Percentiles rank a stretch among this genome's conserved stretches.
Evolutionary conservation across 2,888 invertebrate species (phyloP).

Genomic region (Sthenelais limicola): DNA sequence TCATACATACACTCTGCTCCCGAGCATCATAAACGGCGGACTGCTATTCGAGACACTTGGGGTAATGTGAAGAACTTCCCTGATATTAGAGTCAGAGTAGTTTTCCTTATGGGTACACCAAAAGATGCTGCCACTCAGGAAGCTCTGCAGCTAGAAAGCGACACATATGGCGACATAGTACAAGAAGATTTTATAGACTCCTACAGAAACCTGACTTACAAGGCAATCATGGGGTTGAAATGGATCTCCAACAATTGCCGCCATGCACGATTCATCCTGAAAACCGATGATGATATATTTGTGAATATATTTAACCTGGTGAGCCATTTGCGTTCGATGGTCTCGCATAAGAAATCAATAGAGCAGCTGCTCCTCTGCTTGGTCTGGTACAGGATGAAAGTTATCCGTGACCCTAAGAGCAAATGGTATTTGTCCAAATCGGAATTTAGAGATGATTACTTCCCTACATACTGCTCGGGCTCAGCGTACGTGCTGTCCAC

Average conservation of each 20-base stretch:
- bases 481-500: constrained; percentile 77
- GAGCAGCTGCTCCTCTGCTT: constrained; percentile 65
- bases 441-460: constrained; percentile 71
- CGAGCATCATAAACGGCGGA: constrained; percentile 62
- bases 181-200: constrained; percentile 71
- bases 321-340: constrained; percentile 41
- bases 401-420: constrained; percentile 70
- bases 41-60: constrained; percentile 69
- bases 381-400: constrained; percentile 70
- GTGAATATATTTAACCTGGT: constrained; percentile 73
- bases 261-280: constrained; percentile 68
- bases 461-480: constrained; percentile 73
- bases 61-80: constrained; percentile 58
- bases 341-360: neutral
- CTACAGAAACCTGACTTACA: constrained; percentile 73
- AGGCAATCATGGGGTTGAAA: constrained; percentile 72
- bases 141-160: constrained; percentile 62
- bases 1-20: constrained; percentile 69
- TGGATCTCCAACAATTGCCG: constrained; percentile 71
- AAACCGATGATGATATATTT: constrained; percentile 74
- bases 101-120: constrained; percentile 67
- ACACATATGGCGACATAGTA: constrained; percentile 67
- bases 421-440: constrained; percentile 72
- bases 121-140: constrained; percentile 56
- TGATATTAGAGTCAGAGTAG: constrained; percentile 56